Evolutionary conservation across 2,113 vertebrate genomes (phyloP), one percentile per base, ranked within the genome.

Genomic region (Myotis brandtii): DNA sequence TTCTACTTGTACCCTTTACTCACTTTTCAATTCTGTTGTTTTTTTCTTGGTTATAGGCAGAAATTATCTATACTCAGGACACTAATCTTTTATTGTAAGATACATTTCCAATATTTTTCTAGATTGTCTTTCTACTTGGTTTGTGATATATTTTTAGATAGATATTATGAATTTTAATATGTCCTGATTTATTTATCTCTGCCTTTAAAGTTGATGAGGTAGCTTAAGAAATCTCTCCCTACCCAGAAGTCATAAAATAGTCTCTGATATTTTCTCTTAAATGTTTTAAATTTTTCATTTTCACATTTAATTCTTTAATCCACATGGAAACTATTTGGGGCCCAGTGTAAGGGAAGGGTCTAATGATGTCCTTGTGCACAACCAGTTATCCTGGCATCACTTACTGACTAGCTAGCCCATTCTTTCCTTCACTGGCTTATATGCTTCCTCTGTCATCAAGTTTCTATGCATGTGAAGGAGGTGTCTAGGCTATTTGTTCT

Each of bases 241-340:
- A 37, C 5, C 4, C 9, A 54, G 52, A 92, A 11, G 23, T 43
- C 46, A 81, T 81, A 81, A 64, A 84, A 72, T 85, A 94, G 37
- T 84, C 48, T 80, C 40, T 50, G n/a, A 56, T 52, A 62, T 80
- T 95, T 82, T 81, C 13, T 56, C 80, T 27, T 82, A 67, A 77
- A 52, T 10, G 40, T 59, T 80, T 43, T 18, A 14, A 37, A 5
- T 1, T 70, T 91, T 85, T 69, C 48, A 73, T 75, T 86, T 87
- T 97, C 40, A 11, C 14, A 94, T 62, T 86, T 90, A 89, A 40
- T 86, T 89, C 34, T 83, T 89, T 34, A 91, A 54, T 40, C 37
- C 40, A 34, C 2, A 27, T 25, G 9, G 18, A 76, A 89, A 37
- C 8, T 76, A 17, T 21, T 14, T 69, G n/a, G 30, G 66, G 8